A percentile compares a stretch with the other conserved stretches of the same genome.
phyloP scores from a whole-genome alignment of 2,113 vertebrate genomes.

The Triplophysa rosa region DNA sequence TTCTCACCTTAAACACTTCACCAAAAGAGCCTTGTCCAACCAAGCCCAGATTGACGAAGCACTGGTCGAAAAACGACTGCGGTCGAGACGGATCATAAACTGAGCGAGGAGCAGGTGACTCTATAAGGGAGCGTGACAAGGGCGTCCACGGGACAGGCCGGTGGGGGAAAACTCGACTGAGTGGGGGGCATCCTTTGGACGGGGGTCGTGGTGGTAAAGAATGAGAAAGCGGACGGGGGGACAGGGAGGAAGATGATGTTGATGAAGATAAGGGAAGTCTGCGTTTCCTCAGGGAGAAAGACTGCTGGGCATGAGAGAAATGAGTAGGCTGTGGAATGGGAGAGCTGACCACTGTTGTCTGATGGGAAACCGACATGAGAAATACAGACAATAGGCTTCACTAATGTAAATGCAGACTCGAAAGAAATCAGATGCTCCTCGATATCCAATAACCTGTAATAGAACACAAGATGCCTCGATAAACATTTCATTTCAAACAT shows the following conservation, averaged over 20 bases:
- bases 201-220: slow-evolving; percentile 77
- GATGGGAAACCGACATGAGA: slow-evolving; percentile 75
- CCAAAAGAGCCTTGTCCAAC: slow-evolving; percentile 86
- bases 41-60: slow-evolving; percentile 80
- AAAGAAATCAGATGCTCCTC: background rate
- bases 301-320: slow-evolving; percentile 81
- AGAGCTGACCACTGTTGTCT: slow-evolving; percentile 66
- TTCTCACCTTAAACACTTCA: slow-evolving; percentile 86
- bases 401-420: background rate
- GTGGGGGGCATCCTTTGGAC: slow-evolving; percentile 74
- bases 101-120: slow-evolving; percentile 58
- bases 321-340: slow-evolving; percentile 80
- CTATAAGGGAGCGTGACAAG: slow-evolving; percentile 74
- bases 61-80: slow-evolving; percentile 84
- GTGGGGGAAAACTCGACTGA: slow-evolving; percentile 80
- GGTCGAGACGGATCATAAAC: slow-evolving; percentile 78
- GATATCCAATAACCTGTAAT: slow-evolving; percentile 6
- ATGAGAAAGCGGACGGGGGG: slow-evolving; percentile 63
- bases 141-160: slow-evolving; percentile 75
- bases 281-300: slow-evolving; percentile 84
- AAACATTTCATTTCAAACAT: background rate
- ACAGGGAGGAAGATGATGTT: slow-evolving; percentile 62
- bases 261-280: slow-evolving; percentile 69
- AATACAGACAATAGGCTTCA: background rate
- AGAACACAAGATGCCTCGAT: background rate